These are phyloP conservation scores for Alca torda DNA, from an alignment of 2,797 vertebrate species.

Conservation along the genomic window DNA sequence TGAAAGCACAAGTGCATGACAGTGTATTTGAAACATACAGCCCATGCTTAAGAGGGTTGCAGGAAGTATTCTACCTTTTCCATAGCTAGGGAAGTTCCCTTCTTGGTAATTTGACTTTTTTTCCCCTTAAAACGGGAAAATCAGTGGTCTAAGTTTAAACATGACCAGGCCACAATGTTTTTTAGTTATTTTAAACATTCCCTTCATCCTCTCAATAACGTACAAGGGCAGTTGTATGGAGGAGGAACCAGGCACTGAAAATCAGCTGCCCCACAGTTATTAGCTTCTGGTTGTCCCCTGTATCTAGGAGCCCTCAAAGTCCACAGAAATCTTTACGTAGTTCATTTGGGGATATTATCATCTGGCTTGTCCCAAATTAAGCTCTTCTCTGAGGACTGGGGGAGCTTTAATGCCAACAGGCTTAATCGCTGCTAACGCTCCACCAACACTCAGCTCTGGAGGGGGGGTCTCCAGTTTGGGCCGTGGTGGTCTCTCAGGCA, in stretches of 20 bases:
- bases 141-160: not conserved
- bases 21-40: not conserved
- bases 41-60: not conserved
- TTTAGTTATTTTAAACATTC: not conserved
- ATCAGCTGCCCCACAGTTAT: rapidly evolving
- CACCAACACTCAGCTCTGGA: not conserved
- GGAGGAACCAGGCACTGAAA: not conserved
- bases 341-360: not conserved
- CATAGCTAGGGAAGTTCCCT: not conserved
- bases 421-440: not conserved
- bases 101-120: not conserved
- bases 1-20: not conserved
- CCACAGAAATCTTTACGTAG: not conserved
- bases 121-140: not conserved
- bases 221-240: not conserved
- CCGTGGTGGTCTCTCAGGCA: not conserved
- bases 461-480: not conserved
- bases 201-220: not conserved
- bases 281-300: not conserved
- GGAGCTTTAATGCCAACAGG: not conserved
- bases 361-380: not conserved
- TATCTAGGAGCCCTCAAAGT: not conserved
- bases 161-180: not conserved
- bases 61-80: not conserved
- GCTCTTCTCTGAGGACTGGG: not conserved